A percentile compares a stretch with the other conserved stretches of the same genome.
Evolutionary conservation across 1,140 invertebrate species (phyloP).

Genomic region (Gryon sp.): DNA sequence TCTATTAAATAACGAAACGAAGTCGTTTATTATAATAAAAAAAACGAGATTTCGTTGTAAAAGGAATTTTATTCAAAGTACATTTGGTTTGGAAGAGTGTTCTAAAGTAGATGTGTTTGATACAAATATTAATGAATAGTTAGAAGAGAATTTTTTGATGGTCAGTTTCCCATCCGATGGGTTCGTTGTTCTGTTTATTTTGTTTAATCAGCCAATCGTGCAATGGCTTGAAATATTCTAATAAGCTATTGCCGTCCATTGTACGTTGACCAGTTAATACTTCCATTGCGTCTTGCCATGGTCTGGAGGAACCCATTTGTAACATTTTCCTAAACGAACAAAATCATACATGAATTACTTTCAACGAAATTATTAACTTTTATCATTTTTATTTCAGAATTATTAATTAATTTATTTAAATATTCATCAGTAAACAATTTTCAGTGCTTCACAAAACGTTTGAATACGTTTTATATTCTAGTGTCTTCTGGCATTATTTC

Average conservation of each 20-base stretch:
- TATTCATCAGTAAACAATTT: too few relatives aligned
- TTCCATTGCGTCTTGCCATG: constrained; percentile 91
- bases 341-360: too few relatives aligned
- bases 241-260: constrained; percentile 86
- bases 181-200: constrained; percentile 85
- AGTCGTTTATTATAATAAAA: not conserved
- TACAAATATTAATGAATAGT: too few relatives aligned
- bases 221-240: constrained; percentile 88
- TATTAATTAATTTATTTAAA: too few relatives aligned
- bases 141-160: too few relatives aligned
- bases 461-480: too few relatives aligned
- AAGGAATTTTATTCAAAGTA: too few relatives aligned
- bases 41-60: too few relatives aligned
- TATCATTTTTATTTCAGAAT: constrained; percentile 2
- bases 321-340: constrained; percentile 85
- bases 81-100: too few relatives aligned
- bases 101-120: too few relatives aligned
- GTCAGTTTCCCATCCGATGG: constrained; percentile 91
- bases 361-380: not conserved
- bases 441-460: too few relatives aligned
- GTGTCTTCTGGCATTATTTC: too few relatives aligned
- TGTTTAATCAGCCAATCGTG: constrained; percentile 86
- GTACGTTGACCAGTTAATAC: constrained; percentile 86
- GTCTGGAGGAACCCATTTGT: constrained; percentile 87
- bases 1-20: not conserved